Evolutionary conservation across 2,113 vertebrate genomes (phyloP), one percentile per base, ranked within the genome.

Genomic region (Tinamus guttatus): DNA sequence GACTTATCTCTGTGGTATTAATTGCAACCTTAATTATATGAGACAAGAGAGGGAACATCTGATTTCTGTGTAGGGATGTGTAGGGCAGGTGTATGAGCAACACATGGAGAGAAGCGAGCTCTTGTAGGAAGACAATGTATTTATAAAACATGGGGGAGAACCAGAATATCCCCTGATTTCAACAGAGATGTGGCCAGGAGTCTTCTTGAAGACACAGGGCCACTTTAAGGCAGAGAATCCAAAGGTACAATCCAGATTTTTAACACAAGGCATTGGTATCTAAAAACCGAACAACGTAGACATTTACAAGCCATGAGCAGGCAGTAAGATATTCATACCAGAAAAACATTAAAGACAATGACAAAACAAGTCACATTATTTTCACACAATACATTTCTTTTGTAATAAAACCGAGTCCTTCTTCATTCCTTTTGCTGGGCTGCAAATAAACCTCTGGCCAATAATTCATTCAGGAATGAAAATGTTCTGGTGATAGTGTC

Each of bases 121-220:
- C 78, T 94, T 88, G 75, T 64, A 81, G 76, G 89, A 96, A 94
- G 84, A 95, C 83, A 36, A 38, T 94, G 51, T 97, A 91, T 97
- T 97, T 96, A 84, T 89, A 92, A 96, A 97, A 93, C 4, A 4
- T 1, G 2, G 17, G 20, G 78, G 68, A 84, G 28, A 89, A 79
- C 30, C 63, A 54, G 65, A 9, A 9, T 22, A 28, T 59, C 47
- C 63, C 93, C 85, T 68, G 84, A 43, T 41, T 92, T 60, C 27
- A 85, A 85, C 59, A 73, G 28, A 94, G 30, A 41, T 34, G 82
- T 88, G 70, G 87, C 84, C 78, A 68, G 45, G 71, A 93, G 28
- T 85, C 0, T 0, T 92, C 62, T 93, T 69, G 87, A 97, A 97
- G 96, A 95, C 96, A 97, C 91, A 91, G 86, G 89, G 77, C 40